Evolutionary conservation across 2,113 vertebrate genomes (phyloP).

Genomic region (Ailurus styani): DNA sequence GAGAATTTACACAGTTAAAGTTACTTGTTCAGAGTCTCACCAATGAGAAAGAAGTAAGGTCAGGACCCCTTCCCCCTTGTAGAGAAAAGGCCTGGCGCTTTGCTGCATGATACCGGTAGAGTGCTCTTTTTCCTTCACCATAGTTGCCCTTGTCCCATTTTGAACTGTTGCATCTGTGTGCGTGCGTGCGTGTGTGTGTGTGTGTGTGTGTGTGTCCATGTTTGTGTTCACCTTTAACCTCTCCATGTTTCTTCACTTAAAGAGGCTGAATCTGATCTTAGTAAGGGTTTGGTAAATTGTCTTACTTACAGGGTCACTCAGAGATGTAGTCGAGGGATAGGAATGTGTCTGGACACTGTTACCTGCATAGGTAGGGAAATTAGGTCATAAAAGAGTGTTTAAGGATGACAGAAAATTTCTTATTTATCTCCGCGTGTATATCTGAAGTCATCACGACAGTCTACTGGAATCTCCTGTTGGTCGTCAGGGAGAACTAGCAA

Average conservation of each 20-base stretch:
- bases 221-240: neutral
- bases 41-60: neutral
- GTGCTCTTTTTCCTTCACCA: neutral
- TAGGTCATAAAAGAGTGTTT: neutral
- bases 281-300: neutral
- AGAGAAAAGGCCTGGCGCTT: fast-evolving
- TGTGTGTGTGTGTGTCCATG: neutral
- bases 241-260: neutral
- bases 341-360: neutral
- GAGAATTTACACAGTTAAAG: neutral
- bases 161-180: neutral
- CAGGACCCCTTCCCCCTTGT: neutral
- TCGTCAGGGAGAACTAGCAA: neutral
- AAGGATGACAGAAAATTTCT: slow-evolving; percentile 11
- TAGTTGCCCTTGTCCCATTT: neutral
- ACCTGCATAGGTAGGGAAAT: neutral
- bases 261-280: neutral
- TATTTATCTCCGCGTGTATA: neutral
- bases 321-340: neutral
- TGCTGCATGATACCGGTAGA: neutral
- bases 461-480: neutral
- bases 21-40: neutral
- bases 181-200: neutral
- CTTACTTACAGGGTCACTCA: neutral
- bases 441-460: neutral